Evolutionary conservation across 2,888 invertebrate species (phyloP).

Genomic region (Beris morrisii): DNA sequence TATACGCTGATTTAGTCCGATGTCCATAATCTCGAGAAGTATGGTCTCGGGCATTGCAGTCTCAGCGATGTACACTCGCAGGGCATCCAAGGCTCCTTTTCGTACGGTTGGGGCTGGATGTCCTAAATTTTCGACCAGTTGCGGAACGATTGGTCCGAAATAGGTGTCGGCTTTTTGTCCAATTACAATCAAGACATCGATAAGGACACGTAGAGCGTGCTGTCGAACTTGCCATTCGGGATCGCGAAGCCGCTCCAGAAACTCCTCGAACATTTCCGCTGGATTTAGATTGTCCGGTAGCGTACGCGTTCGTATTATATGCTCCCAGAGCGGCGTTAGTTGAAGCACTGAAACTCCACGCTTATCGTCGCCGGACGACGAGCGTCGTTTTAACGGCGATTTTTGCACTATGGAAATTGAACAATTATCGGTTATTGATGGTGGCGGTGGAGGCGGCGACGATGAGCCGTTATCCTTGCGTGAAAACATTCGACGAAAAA

Average conservation of each 20-base stretch:
- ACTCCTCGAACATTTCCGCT: slow-evolving; percentile 68
- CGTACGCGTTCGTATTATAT: slow-evolving; percentile 71
- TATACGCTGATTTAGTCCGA: slow-evolving; percentile 62
- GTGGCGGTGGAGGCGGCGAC: slow-evolving; percentile 7
- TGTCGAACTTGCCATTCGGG: slow-evolving; percentile 84
- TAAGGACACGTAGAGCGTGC: slow-evolving; percentile 76
- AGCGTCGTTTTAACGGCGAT: slow-evolving; percentile 20
- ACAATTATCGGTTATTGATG: background rate
- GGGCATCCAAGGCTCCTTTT: slow-evolving; percentile 75
- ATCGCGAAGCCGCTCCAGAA: slow-evolving; percentile 71
- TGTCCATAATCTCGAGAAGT: slow-evolving; percentile 65
- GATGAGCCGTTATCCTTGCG: slow-evolving; percentile 43
- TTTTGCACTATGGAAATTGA: slow-evolving; percentile 24
- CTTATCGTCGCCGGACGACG: slow-evolving; percentile 29
- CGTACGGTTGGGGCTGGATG: slow-evolving; percentile 79
- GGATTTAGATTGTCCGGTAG: slow-evolving; percentile 71
- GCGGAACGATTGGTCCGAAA: slow-evolving; percentile 65
- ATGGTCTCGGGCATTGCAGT: slow-evolving; percentile 70
- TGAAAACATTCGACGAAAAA: slow-evolving; percentile 52
- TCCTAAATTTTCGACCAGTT: slow-evolving; percentile 76
- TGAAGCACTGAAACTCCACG: slow-evolving; percentile 50
- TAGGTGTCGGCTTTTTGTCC: slow-evolving; percentile 69
- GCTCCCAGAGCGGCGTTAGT: slow-evolving; percentile 80
- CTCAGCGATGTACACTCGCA: slow-evolving; percentile 71
- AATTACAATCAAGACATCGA: slow-evolving; percentile 76